A percentile compares a stretch with the other conserved stretches of the same genome.
These are phyloP conservation scores for Sterna hirundo DNA, from an alignment of 2,113 vertebrate genomes.

Conservation along the genomic window DNA sequence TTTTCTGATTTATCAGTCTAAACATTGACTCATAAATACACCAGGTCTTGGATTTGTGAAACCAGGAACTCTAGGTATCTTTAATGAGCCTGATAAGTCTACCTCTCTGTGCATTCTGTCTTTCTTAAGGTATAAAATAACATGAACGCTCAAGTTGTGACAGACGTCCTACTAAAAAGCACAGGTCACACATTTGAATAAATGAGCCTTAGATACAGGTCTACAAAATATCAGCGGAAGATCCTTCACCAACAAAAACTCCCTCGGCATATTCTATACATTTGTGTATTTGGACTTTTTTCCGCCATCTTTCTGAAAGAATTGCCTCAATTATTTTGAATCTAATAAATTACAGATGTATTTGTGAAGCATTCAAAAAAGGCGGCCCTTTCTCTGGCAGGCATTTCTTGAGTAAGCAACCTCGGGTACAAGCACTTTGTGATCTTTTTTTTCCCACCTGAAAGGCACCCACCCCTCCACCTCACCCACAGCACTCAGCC, in stretches of 20 bases:
- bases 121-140: background rate
- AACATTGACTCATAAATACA: background rate
- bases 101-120: background rate
- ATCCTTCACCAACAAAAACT: background rate
- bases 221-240: background rate
- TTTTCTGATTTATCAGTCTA: background rate
- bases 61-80: background rate
- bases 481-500: background rate
- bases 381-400: background rate
- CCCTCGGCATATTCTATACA: fast-evolving
- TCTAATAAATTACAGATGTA: background rate
- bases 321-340: background rate
- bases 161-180: background rate
- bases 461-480: background rate
- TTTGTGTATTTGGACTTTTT: background rate
- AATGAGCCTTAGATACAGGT: background rate
- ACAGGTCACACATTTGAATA: background rate
- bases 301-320: background rate
- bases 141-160: background rate
- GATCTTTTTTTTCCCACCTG: background rate
- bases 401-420: background rate
- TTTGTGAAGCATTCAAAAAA: background rate
- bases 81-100: background rate
- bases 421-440: background rate
- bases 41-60: background rate